Conservation (phyloP, 2,888 invertebrate genomes). For the Ferrisia virgata region DNA sequence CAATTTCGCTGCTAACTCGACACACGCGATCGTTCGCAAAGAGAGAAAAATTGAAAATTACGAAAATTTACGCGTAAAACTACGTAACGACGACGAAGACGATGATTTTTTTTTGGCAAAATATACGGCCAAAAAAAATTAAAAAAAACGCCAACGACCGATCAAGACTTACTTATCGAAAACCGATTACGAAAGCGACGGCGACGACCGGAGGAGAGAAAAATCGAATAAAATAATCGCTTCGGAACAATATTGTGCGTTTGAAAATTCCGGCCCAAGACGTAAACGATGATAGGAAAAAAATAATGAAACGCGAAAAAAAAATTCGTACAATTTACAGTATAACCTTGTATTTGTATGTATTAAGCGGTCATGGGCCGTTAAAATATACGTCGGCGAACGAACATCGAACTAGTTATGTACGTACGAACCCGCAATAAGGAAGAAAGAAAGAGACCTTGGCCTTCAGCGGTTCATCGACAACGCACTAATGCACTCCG, state of each 20-base stretch:
- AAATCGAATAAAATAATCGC: background rate
- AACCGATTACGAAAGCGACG: no score
- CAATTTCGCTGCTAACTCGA: background rate
- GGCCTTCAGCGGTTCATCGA: constrained; percentile 46
- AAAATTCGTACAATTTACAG: background rate
- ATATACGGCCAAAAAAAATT: no score
- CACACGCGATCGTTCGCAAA: background rate
- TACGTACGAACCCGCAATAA: constrained; percentile 41
- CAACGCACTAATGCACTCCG: constrained; percentile 46
- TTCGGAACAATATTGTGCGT: background rate
- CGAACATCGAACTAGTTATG: constrained; percentile 43
- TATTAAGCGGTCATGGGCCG: background rate
- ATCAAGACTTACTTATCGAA: constrained; percentile 1
- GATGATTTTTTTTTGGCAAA: background rate
- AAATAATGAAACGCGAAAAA: constrained; percentile 11
- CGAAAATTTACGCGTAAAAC: background rate
- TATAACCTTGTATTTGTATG: constrained; percentile 4
- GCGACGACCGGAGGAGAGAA: no score
- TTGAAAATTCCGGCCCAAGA: background rate
- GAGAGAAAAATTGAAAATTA: background rate
- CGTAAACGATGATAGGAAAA: background rate
- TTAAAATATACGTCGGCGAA: constrained; percentile 29
- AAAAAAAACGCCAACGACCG: no score
- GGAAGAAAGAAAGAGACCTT: constrained; percentile 44
- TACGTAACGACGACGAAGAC: background rate